A percentile compares a stretch with the other conserved stretches of the same genome.
Evolutionary conservation across 2,888 invertebrate species (phyloP).

Genomic region (Entomobrya multifasciata): DNA sequence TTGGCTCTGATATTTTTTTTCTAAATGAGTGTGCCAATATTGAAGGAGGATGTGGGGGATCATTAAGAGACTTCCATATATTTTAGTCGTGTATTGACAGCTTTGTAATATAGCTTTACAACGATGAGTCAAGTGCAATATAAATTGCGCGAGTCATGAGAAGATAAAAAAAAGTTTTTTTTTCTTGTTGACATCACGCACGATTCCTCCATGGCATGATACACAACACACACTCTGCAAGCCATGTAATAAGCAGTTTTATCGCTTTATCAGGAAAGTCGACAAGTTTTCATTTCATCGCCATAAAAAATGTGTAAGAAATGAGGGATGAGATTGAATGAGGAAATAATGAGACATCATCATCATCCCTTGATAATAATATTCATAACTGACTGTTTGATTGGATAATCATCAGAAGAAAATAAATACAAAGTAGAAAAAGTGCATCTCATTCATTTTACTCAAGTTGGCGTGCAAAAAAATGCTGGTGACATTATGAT

Average conservation of each 20-base stretch:
- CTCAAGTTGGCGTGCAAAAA: too few relatives aligned
- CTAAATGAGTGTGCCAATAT: too few relatives aligned
- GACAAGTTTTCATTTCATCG: neutral
- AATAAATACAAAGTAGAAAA: neutral
- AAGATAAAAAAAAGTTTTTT: neutral
- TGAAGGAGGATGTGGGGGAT: too few relatives aligned
- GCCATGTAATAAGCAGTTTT: neutral
- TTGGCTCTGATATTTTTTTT: neutral
- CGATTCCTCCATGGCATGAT: slow-evolving; percentile 22
- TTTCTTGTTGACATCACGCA: slow-evolving; percentile 62
- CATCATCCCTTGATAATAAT: too few relatives aligned
- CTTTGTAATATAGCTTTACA: slow-evolving; percentile 41
- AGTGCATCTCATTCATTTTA: slow-evolving; percentile 35
- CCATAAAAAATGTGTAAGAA: neutral
- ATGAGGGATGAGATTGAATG: slow-evolving; percentile 39
- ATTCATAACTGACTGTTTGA: too few relatives aligned
- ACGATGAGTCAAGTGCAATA: neutral
- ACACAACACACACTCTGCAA: neutral
- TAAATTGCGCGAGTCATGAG: neutral
- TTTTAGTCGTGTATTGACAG: slow-evolving; percentile 55
- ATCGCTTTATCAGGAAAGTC: neutral
- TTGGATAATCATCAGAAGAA: slow-evolving; percentile 55
- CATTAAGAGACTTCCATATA: slow-evolving; percentile 30
- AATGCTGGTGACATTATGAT: too few relatives aligned
- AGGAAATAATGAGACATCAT: slow-evolving; percentile 65